Evolutionary conservation across 2,113 vertebrate species (phyloP).

Genomic region (Sylvia atricapilla): DNA sequence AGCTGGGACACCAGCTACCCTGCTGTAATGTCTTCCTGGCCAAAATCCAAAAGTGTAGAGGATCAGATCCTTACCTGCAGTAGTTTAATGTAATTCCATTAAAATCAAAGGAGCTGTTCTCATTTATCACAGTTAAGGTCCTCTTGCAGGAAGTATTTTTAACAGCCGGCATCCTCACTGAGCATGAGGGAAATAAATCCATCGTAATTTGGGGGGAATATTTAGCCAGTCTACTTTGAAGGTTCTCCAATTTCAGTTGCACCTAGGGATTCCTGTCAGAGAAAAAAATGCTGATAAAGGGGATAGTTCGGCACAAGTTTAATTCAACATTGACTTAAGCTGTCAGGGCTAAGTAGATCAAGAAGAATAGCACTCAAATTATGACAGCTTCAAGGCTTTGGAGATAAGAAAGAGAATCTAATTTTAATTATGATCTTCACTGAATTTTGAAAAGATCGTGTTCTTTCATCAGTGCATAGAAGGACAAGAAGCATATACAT

Average conservation of each 20-base stretch:
- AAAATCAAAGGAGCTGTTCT: not conserved
- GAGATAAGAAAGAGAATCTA: not conserved
- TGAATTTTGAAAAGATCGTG: not conserved
- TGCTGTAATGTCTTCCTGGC: not conserved
- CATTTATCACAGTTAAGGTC: not conserved
- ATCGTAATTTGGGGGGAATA: not conserved
- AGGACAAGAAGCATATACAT: not conserved
- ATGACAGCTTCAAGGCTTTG: not conserved
- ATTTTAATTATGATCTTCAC: slow-evolving; percentile 13
- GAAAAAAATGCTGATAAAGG: not conserved
- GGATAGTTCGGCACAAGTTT: not conserved
- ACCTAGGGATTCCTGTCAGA: not conserved
- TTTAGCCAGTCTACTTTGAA: not conserved
- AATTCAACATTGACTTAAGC: not conserved
- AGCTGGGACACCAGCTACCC: not conserved
- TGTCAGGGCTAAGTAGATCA: slow-evolving; percentile 2
- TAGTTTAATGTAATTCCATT: not conserved
- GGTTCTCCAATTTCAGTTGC: not conserved
- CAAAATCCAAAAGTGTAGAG: not conserved
- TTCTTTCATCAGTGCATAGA: not conserved
- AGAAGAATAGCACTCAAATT: not conserved
- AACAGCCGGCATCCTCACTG: not conserved
- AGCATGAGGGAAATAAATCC: not conserved
- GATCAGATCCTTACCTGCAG: not conserved
- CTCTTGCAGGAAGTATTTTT: not conserved